Evolutionary conservation across 2,113 vertebrate genomes (phyloP).

Genomic region (Spizaetus ornatus): DNA sequence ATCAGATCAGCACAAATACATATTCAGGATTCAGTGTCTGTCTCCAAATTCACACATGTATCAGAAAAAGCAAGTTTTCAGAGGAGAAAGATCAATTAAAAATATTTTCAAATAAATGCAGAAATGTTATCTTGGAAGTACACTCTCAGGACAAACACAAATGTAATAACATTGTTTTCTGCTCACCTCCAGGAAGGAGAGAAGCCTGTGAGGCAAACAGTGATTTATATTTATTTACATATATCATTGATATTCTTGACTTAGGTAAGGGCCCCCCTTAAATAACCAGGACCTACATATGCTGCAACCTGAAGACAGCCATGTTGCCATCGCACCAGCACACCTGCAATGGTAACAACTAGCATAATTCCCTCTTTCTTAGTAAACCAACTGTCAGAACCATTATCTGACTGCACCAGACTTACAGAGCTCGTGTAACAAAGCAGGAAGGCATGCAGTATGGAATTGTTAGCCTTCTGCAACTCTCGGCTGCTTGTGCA

Average conservation of each 20-base stretch:
- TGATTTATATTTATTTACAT: neutral
- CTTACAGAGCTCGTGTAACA: neutral
- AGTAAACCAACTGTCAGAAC: neutral
- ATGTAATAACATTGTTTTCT: neutral
- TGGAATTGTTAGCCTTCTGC: neutral
- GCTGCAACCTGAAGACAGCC: neutral
- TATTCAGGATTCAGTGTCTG: slow-evolving; percentile 5
- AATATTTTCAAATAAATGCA: neutral
- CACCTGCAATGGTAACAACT: neutral
- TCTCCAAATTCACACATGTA: neutral
- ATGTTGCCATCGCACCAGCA: neutral
- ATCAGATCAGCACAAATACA: neutral
- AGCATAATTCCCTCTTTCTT: neutral
- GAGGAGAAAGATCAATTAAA: neutral
- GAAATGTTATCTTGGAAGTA: neutral
- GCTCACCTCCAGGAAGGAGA: neutral
- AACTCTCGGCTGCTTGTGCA: neutral
- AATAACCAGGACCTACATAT: neutral
- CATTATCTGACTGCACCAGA: neutral
- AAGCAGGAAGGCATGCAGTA: neutral
- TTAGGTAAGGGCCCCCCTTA: neutral
- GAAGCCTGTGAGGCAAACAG: neutral
- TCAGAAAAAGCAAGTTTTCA: neutral
- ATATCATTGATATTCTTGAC: neutral
- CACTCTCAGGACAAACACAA: neutral